Percentiles rank a stretch among this genome's conserved stretches.
phyloP scores from a whole-genome alignment of 2,113 vertebrate species.

The Thamnophis sirtalis region DNA sequence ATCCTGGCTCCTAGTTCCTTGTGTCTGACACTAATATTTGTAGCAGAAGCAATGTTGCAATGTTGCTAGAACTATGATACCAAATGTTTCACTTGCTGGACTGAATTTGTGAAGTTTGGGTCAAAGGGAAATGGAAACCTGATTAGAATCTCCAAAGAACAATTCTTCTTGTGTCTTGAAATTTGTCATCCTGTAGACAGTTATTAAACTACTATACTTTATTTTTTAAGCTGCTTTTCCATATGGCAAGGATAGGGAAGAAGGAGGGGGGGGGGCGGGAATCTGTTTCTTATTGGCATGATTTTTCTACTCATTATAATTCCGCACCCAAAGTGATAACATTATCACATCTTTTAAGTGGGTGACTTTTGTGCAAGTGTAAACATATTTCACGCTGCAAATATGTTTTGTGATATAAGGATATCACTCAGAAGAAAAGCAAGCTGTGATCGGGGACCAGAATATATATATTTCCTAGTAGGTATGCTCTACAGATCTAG shows the following conservation, averaged over 20 bases:
- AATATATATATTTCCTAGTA: background rate
- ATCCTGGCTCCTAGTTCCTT: background rate
- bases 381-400: slow-evolving; percentile 31
- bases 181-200: background rate
- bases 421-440: slow-evolving; percentile 18
- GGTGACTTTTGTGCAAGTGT: slow-evolving; percentile 33
- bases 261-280: background rate
- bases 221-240: slow-evolving; percentile 9
- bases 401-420: slow-evolving; percentile 32
- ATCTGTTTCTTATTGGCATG: slow-evolving; percentile 21
- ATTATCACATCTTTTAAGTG: slow-evolving; percentile 37
- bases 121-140: background rate
- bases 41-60: background rate
- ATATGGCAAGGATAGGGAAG: slow-evolving; percentile 10
- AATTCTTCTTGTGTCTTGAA: background rate
- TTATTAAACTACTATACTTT: slow-evolving; percentile 4
- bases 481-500: background rate
- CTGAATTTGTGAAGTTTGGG: background rate
- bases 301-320: slow-evolving; percentile 25
- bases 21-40: background rate
- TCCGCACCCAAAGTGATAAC: slow-evolving; percentile 31
- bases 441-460: slow-evolving; percentile 17
- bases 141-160: background rate
- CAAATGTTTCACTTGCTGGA: background rate
- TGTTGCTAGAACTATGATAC: background rate